Percentiles rank a stretch among this genome's conserved stretches.
These are phyloP conservation scores for Orbicella faveolata DNA, from an alignment of 64 coral and sea anemone genomes.

Conservation along the genomic window DNA sequence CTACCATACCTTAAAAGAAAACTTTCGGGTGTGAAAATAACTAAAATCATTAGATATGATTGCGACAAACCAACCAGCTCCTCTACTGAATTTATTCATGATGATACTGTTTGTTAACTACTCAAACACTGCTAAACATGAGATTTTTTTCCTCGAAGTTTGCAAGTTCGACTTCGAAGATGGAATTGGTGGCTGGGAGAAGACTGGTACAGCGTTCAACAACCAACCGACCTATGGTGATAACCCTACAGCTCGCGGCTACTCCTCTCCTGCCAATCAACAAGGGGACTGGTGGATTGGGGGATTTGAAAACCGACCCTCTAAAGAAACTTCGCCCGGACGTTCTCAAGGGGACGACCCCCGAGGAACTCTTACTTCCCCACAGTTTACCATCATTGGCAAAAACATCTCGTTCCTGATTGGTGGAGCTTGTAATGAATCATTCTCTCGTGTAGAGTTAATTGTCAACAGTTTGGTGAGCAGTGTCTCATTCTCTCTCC, in stretches of 20 bases:
- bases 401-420: background rate
- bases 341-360: conserved; percentile 18
- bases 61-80: too few relatives aligned
- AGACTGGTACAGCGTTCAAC: conserved; percentile 23
- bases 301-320: background rate
- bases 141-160: background rate
- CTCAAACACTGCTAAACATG: too few relatives aligned
- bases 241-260: background rate
- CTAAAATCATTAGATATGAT: too few relatives aligned
- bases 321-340: background rate
- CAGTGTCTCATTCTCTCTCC: background rate
- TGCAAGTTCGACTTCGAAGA: conserved; percentile 47
- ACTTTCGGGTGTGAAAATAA: too few relatives aligned
- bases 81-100: too few relatives aligned
- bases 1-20: too few relatives aligned
- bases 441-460: background rate
- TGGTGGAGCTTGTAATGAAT: background rate
- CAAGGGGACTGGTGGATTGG: conserved; percentile 45
- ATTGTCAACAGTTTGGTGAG: background rate
- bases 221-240: conserved; percentile 52
- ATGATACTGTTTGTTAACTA: too few relatives aligned
- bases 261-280: background rate
- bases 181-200: conserved; percentile 13
- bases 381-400: conserved; percentile 1
- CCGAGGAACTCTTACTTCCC: conserved; percentile 42